Evolutionary conservation across 1,140 invertebrate genomes (phyloP).

Genomic region (Pachyrhynchus sulphureomaculatus): DNA sequence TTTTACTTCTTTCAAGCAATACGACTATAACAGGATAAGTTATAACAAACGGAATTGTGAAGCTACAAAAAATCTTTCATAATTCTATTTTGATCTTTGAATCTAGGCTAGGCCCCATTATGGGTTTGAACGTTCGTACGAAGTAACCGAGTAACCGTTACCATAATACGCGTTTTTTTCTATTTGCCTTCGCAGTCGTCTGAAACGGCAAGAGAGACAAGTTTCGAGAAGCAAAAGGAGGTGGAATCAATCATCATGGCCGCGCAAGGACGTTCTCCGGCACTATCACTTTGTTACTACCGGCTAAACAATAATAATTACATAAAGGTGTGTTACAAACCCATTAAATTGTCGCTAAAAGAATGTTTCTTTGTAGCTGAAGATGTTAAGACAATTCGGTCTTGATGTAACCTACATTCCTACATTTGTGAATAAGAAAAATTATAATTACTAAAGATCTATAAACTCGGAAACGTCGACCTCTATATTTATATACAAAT

Average conservation of each 20-base stretch:
- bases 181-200: not conserved
- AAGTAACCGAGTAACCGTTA: slow-evolving; percentile 17
- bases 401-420: too few species aligned
- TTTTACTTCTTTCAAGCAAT: not conserved
- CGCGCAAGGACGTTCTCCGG: slow-evolving; percentile 25
- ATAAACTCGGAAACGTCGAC: too few species aligned
- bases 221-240: slow-evolving; percentile 19
- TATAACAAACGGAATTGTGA: not conserved
- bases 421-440: too few species aligned
- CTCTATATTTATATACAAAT: too few species aligned
- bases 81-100: slow-evolving; percentile 23
- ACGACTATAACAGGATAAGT: too few species aligned
- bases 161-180: slow-evolving; percentile 9
- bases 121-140: not conserved
- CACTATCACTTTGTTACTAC: slow-evolving; percentile 22
- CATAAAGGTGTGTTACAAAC: slow-evolving; percentile 24
- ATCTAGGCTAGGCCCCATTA: slow-evolving; percentile 17
- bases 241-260: slow-evolving; percentile 17
- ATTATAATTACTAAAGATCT: too few species aligned
- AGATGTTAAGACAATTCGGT: not conserved
- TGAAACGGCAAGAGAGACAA: not conserved
- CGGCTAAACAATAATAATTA: slow-evolving; percentile 24
- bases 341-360: slow-evolving; percentile 7
- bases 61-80: slow-evolving; percentile 15
- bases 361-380: slow-evolving; percentile 8